Base-by-base conservation (phyloP, 2,888 invertebrate genomes). In the Endotricha flammealis region DNA sequence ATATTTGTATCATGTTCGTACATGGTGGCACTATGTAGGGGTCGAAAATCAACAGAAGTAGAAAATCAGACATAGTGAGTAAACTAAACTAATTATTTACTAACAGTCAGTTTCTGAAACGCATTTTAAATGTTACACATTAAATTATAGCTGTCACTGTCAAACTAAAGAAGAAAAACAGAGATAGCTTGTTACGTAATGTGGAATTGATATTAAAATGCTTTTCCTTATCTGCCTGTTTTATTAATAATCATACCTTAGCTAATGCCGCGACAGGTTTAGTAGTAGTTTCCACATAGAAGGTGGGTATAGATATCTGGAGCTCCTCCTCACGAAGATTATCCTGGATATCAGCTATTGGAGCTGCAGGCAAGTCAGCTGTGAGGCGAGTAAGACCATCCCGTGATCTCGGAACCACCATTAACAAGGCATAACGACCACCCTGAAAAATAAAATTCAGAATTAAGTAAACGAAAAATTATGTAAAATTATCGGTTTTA, bases 241-340 rank as follows among this genome's bases (percentile, higher is more conserved):
- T 23, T 23, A 23, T 23, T 23, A 20, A 20, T n/a, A 6, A 32
- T n/a, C n/a, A n/a, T 41, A 89, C 89, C 82, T 88, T 88, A 41
- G 83, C 85, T 17, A 91, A 72, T 46, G 90, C 88, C 1, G 89
- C 72, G 25, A 90, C 88, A 1, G 91, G 90, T 14, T 89, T 88
- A 0, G 90, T 90, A 4, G 91, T 91, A 4, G 90, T 90, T 55
- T 91, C 91, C 11, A 90, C 81, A 52, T 88, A 87, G 72, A 91
- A 91, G 38, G 83, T 79, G 0, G 92, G 92, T 36, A 92, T 50
- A 0, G 78, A 79, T 1, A 91, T 71, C 38, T 83, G 82, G 8
- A 90, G 53, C 12, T 87, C 76, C 36, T 82, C 77, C 25, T 80
- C 74, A 12, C 63, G 56, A 23, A 89, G 57, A 25, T 69, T 71